Evolutionary conservation across 2,797 vertebrate species (phyloP).

Genomic region (Sebastes miniatus): DNA sequence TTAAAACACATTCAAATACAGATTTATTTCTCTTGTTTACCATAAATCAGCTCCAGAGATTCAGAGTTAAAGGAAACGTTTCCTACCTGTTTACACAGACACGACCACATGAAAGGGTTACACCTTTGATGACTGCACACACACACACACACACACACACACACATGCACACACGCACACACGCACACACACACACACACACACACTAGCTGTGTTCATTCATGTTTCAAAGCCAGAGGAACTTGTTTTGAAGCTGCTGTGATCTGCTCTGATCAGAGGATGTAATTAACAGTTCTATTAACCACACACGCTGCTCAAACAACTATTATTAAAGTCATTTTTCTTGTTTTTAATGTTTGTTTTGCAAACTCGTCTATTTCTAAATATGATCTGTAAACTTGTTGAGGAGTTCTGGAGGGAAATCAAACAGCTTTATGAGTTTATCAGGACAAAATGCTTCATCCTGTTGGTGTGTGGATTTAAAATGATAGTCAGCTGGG

Average conservation of each 20-base stretch:
- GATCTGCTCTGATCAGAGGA: conserved; percentile 33
- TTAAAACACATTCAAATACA: conserved; percentile 7
- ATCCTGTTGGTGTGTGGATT: no score
- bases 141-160: background rate
- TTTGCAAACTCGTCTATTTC: no score
- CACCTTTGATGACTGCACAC: conserved; percentile 34
- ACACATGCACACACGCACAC: background rate
- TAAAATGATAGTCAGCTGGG: no score
- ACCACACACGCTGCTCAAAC: background rate
- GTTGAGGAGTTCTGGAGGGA: no score
- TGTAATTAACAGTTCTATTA: conserved; percentile 23
- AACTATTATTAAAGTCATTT: no score
- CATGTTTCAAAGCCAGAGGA: conserved; percentile 63
- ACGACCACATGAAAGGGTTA: conserved; percentile 24
- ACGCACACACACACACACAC: background rate
- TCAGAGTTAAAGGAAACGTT: background rate
- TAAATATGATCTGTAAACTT: no score
- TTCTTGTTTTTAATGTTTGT: no score
- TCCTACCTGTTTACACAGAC: conserved; percentile 30
- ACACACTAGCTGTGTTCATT: conserved; percentile 23
- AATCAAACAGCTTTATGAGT: no score
- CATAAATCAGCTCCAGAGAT: conserved; percentile 20
- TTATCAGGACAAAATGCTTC: no score
- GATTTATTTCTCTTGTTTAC: conserved; percentile 15
- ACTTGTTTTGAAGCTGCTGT: conserved; percentile 53